Base-by-base conservation (phyloP, 1,140 invertebrate genomes). In the Piezodorus guildinii region DNA sequence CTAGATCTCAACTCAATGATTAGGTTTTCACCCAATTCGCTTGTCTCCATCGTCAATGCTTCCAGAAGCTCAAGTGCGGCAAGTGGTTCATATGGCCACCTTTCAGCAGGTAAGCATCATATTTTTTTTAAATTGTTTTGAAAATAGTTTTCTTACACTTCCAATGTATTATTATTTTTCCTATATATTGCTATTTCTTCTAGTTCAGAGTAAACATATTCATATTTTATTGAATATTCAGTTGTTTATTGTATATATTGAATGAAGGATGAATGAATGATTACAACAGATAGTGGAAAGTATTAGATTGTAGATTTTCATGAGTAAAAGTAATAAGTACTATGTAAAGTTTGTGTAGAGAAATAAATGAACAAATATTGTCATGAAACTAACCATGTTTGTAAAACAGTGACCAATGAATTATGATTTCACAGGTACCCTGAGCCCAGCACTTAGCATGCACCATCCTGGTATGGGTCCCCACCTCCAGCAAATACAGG, bases 1-100 rank as follows among this genome's bases (percentile, higher is more conserved):
- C 83, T 96, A 71, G 93, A 96, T 74, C 86, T 98, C 70, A 92
- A 91, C 71, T 94, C 92, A 59, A 89, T 96, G 80, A 96, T 97
- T 69, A 66, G 65, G 61, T 92, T 94, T 69, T 96, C 93, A 15
- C 94, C 94, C 0, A 95, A 93, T 68, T 95, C 92, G 44, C 75
- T 97, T 63, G 87, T 88, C 21, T 90, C 90, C n/a, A 85, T 94
- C 54, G 88, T 94, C 69, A 91, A 92, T 70, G 91, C 90, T 4
- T 91, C 90, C 0, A 79, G 88, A 51, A 86, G 85, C 62, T 91
- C 88, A 44, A 91, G 87, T 62, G 91, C 87, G 59, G 86, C 88
- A 9, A 91, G 89, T 71, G 92, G 94, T 16, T 94, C 91, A 63
- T 95, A 95, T 77, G 93, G 92, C 16, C 94, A 96, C 76, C 81